Conservation (phyloP, 2,113 vertebrate species). For the Crypturellus undulatus region DNA sequence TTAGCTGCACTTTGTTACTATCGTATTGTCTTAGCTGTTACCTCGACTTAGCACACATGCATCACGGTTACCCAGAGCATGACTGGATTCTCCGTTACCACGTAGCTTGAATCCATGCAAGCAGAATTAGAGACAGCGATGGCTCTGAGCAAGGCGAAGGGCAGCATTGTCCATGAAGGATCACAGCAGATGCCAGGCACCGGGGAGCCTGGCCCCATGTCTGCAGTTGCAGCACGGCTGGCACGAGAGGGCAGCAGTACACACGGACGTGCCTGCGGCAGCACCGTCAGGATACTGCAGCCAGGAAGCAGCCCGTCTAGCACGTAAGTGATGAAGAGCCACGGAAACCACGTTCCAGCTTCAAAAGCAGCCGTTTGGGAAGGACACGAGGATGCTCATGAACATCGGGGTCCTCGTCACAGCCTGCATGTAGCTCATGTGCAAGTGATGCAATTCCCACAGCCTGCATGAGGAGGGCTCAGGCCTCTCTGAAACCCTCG, state of each 20-base stretch:
- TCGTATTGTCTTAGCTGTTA: not conserved
- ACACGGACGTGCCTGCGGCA: not conserved
- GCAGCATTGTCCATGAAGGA: not conserved
- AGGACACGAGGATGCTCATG: fast-evolving
- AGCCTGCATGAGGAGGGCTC: not conserved
- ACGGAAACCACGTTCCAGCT: fast-evolving
- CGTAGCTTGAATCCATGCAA: not conserved
- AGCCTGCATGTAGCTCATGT: fast-evolving
- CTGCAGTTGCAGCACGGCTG: constrained; percentile 6
- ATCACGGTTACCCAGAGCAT: not conserved
- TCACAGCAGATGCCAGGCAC: not conserved
- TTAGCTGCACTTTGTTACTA: not conserved
- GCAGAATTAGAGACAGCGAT: fast-evolving
- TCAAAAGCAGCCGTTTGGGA: not conserved
- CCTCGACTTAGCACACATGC: not conserved
- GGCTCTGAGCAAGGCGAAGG: not conserved
- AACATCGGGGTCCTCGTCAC: not conserved
- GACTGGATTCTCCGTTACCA: not conserved
- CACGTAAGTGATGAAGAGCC: not conserved
- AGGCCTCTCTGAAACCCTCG: not conserved
- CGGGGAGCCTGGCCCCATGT: not conserved
- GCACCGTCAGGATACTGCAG: fast-evolving
- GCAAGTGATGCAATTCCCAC: not conserved
- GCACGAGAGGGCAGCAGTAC: constrained; percentile 68
- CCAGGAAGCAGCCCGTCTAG: not conserved